These are phyloP conservation scores for Ochotona princeps DNA, from an alignment of 2,113 vertebrate genomes.

Conservation along the genomic window DNA sequence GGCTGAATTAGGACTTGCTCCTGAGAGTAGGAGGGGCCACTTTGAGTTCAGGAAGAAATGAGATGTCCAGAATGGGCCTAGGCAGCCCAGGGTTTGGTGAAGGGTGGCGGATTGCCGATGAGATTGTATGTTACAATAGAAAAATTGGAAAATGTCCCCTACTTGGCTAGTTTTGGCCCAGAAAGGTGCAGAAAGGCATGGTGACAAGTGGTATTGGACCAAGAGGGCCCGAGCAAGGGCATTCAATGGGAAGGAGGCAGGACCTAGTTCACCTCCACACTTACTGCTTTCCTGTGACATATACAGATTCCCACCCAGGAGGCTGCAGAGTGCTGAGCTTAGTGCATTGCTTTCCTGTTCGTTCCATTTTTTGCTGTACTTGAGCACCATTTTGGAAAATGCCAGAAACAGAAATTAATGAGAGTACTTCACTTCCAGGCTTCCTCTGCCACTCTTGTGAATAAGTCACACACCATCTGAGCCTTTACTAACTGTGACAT, in stretches of 20 bases:
- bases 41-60: neutral
- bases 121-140: neutral
- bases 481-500: neutral
- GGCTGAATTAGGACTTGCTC: neutral
- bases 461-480: neutral
- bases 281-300: neutral
- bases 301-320: neutral
- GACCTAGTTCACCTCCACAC: neutral
- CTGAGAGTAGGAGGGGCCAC: neutral
- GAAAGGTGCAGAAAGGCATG: neutral
- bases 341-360: too few relatives aligned
- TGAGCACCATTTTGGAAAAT: neutral
- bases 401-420: too few relatives aligned
- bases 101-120: too few relatives aligned
- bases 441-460: neutral
- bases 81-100: neutral
- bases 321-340: neutral
- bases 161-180: neutral
- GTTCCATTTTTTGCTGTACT: accelerated
- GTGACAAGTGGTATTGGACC: accelerated
- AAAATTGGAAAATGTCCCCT: neutral
- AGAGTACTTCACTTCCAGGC: neutral
- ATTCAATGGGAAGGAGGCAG: neutral
- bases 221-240: neutral
- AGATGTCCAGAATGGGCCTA: neutral